A percentile compares a stretch with the other conserved stretches of the same genome.
Conservation (phyloP, 1,140 invertebrate species). For the Trinorchestia longiramus region DNA sequence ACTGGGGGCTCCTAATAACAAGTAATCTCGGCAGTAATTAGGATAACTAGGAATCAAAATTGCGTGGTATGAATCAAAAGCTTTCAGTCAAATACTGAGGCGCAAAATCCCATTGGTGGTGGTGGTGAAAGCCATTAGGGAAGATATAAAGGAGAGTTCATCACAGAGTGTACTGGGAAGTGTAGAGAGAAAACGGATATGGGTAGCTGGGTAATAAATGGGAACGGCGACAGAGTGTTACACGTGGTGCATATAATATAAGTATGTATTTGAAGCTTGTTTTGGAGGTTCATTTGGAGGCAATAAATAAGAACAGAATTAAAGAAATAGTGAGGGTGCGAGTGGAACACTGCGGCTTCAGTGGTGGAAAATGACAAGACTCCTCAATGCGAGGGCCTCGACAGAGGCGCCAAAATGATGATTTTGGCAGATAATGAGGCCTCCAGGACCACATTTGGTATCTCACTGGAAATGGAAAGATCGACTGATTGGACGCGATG, state of each 20-base stretch:
- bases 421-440: slow-evolving; percentile 9
- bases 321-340: too few species aligned
- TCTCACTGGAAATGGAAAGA: slow-evolving; percentile 38
- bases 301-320: too few species aligned
- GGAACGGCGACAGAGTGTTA: too few species aligned
- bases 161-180: too few species aligned
- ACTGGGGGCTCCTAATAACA: neutral
- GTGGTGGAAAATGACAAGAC: neutral
- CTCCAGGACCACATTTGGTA: slow-evolving; percentile 12
- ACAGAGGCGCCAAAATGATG: slow-evolving; percentile 4
- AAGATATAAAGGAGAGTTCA: too few species aligned
- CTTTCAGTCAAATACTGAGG: neutral
- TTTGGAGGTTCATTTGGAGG: too few species aligned
- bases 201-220: too few species aligned
- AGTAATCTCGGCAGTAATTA: neutral
- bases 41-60: neutral
- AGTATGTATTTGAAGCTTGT: too few species aligned
- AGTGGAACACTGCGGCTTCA: too few species aligned
- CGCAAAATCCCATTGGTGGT: neutral
- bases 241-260: too few species aligned
- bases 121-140: too few species aligned
- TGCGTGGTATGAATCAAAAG: neutral
- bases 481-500: slow-evolving; percentile 16
- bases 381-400: neutral
- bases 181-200: too few species aligned